Conservation (phyloP, 1,140 invertebrate species). For the Papilio helenus region DNA sequence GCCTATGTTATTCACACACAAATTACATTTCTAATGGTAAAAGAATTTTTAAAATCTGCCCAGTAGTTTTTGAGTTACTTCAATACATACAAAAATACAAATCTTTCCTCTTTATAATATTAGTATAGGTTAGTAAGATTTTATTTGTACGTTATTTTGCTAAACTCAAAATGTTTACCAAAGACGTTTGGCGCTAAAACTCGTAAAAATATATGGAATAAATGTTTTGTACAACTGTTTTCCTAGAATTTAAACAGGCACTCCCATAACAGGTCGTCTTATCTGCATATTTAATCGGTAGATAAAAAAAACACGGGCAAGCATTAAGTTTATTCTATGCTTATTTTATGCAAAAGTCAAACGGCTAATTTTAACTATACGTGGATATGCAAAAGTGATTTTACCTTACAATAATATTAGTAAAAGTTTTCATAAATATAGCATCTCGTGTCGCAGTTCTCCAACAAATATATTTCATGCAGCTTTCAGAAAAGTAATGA, state of each 20-base stretch:
- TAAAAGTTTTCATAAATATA: not conserved
- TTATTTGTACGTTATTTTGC: too few relatives aligned
- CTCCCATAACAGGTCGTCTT: constrained; percentile 6
- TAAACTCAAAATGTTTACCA: too few relatives aligned
- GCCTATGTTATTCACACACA: too few relatives aligned
- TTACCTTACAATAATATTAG: not conserved
- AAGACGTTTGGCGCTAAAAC: too few relatives aligned
- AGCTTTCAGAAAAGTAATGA: too few relatives aligned
- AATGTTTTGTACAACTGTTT: not conserved
- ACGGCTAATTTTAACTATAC: not conserved
- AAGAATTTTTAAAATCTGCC: too few relatives aligned
- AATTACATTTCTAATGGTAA: too few relatives aligned
- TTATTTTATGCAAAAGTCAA: not conserved
- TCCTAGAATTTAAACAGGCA: not conserved
- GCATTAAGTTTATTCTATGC: not conserved
- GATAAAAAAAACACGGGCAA: not conserved
- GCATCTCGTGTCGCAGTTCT: not conserved
- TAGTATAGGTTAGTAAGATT: too few relatives aligned
- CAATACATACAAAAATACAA: too few relatives aligned
- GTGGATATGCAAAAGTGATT: not conserved
- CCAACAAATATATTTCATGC: too few relatives aligned
- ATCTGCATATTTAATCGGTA: constrained; percentile 1
- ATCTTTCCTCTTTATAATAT: too few relatives aligned
- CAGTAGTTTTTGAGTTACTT: too few relatives aligned
- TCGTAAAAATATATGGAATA: not conserved